phyloP scores from a whole-genome alignment of 1,140 invertebrate species.

The Lucilia cuprina region DNA sequence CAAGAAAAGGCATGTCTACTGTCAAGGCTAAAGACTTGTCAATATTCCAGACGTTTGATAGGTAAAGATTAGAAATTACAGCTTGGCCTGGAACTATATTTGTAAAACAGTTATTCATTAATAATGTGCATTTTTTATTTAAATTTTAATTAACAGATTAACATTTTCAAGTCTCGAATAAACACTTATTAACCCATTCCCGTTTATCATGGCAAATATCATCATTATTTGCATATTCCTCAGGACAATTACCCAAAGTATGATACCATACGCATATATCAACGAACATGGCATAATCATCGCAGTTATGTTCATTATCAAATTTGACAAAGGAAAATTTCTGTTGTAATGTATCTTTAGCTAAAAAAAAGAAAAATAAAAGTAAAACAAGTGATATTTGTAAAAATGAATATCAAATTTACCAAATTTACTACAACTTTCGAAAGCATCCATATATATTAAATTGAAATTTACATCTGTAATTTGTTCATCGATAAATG shows the following conservation, averaged over 20 bases:
- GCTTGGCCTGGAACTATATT: no score
- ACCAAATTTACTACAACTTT: slow-evolving; percentile 14
- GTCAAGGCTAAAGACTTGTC: no score
- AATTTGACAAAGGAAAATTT: not conserved
- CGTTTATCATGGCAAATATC: not conserved
- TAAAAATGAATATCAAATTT: not conserved
- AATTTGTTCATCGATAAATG: slow-evolving; percentile 16
- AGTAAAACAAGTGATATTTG: not conserved
- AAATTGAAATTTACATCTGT: not conserved
- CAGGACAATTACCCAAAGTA: slow-evolving; percentile 17
- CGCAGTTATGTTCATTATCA: slow-evolving; percentile 2
- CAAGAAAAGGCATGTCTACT: no score
- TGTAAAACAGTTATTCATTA: no score
- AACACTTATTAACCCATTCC: slow-evolving; percentile 14
- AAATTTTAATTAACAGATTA: no score
- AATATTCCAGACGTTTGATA: no score
- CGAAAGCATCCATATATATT: not conserved
- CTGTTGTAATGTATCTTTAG: not conserved
- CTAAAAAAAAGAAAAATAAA: not conserved
- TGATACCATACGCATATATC: slow-evolving; percentile 24
- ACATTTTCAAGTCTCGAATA: not conserved
- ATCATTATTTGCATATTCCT: not conserved
- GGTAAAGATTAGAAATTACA: no score
- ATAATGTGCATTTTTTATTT: no score
- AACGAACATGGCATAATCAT: not conserved